Base-by-base conservation (phyloP, 2,888 invertebrate genomes). In the Branchellion lobata region DNA sequence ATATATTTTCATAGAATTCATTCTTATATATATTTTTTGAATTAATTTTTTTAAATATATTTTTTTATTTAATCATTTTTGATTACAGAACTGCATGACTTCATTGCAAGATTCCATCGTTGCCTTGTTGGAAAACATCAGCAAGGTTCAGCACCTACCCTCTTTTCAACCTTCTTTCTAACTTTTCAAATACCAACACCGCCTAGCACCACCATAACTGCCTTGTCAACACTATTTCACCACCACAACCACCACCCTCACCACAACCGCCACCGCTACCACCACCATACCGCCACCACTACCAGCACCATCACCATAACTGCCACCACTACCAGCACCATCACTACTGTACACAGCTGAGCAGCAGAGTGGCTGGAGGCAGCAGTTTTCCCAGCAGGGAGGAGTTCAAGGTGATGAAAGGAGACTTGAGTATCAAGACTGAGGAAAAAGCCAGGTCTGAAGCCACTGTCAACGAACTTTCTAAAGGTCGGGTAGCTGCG, bases 71-170 rank as follows among this genome's bases (percentile, higher is more conserved):
- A n/a, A n/a, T n/a, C n/a, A n/a, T n/a, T n/a, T n/a, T n/a, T 78
- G 21, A 27, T 80, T 81, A 18, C 75, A 81, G 83, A 90, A 91
- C 18, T 91, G 91, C 84, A 89, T 92, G 8, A 87, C 88, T 0
- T 90, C 90, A 79, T 84, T 92, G 24, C 92, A 93, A 85, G 89
- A 89, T 80, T 90, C 90, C 79, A 90, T 92, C 68, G 91, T 92
- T 1, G 90, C 90, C 40, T 88, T 91, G 1, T 87, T 93, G 83
- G 91, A 91, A 84, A 90, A 91, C 83, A 91, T 92, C 84, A 91
- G 92, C 79, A 90, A 86, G 83, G 87, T 87, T 83, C 82, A 86
- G 83, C 29, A 14, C 18, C 18, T 8, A 47, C 8, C 11, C 47
- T 47, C 18, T 47, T 47, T 14, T 47, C 8, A 47, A 47, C 18